Conservation (phyloP, 1,140 invertebrate genomes). For the Drosophila lacertosa region DNA sequence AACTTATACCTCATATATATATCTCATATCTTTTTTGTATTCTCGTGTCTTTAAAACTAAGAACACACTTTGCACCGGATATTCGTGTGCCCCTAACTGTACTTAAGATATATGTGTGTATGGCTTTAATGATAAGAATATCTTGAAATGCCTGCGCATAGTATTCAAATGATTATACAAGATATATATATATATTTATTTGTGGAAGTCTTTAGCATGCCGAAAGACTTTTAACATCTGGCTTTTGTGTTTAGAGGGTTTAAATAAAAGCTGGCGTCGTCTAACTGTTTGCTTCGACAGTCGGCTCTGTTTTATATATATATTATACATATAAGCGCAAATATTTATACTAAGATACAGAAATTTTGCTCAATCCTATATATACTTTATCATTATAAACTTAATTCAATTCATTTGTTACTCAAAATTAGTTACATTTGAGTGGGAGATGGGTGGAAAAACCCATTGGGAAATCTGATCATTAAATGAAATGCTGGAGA, state of each 20-base stretch:
- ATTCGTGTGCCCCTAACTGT: neutral
- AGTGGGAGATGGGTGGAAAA: neutral
- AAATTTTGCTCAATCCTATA: too few species aligned
- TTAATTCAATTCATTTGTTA: too few species aligned
- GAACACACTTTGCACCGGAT: neutral
- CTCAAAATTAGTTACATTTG: neutral
- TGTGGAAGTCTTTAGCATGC: neutral
- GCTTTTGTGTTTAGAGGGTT: neutral
- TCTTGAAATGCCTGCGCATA: neutral
- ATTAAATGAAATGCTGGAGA: neutral
- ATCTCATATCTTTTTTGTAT: neutral
- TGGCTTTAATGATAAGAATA: constrained; percentile 5
- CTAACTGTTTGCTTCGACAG: neutral
- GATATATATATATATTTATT: too few species aligned
- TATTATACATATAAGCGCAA: too few species aligned
- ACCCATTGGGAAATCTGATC: neutral
- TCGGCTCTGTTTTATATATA: neutral
- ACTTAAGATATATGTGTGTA: neutral
- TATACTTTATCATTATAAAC: too few species aligned
- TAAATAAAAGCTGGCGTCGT: neutral
- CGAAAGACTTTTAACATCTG: neutral
- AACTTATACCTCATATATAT: too few species aligned
- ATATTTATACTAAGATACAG: neutral
- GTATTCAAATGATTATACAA: neutral
- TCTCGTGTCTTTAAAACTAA: neutral